Conservation (phyloP, 2,113 vertebrate genomes). For the Chaetura pelagica region DNA sequence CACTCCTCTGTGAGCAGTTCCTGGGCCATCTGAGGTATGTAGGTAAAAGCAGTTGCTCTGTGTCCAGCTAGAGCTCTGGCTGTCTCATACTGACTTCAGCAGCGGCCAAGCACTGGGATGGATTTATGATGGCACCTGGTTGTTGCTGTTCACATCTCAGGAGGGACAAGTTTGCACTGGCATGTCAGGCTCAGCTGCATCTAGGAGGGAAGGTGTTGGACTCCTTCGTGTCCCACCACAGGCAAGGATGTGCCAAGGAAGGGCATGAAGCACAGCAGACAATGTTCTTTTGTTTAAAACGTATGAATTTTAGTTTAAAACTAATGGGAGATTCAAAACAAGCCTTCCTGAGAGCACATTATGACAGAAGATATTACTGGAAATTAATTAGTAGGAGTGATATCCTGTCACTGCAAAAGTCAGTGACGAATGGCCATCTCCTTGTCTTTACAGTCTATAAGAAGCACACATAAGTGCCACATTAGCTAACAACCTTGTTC, state of each 20-base stretch:
- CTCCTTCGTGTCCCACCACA: accelerated
- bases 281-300: neutral
- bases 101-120: accelerated
- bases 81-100: neutral
- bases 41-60: neutral
- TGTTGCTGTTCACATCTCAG: accelerated
- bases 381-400: neutral
- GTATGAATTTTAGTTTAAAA: neutral
- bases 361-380: neutral
- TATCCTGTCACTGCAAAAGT: neutral
- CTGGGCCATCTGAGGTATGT: accelerated
- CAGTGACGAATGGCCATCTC: neutral
- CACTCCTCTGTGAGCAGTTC: neutral
- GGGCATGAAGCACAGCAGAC: neutral
- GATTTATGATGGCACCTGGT: neutral
- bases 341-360: neutral
- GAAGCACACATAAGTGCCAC: neutral
- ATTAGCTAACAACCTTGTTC: neutral
- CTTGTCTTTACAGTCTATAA: neutral
- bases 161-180: neutral
- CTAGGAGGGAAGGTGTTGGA: neutral
- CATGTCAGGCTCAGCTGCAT: neutral
- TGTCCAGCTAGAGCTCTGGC: neutral
- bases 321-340: neutral
- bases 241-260: accelerated